phyloP scores from a whole-genome alignment of 2,888 invertebrate species.

The Odontocolon sp. region DNA sequence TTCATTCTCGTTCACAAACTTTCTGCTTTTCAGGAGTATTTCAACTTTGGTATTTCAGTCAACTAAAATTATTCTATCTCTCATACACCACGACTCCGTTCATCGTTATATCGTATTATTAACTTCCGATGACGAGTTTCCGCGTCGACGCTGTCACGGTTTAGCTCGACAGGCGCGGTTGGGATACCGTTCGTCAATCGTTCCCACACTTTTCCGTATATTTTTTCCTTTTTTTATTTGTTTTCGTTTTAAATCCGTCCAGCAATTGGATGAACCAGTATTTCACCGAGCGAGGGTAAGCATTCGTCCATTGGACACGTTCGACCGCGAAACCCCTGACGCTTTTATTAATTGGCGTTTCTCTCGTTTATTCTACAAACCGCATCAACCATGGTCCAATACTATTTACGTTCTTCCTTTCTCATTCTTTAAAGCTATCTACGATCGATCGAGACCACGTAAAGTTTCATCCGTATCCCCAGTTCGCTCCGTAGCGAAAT shows the following conservation, averaged over 20 bases:
- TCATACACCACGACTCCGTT: neutral
- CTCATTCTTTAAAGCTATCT: neutral
- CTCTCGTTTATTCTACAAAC: constrained; percentile 51
- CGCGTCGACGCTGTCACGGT: too few relatives aligned
- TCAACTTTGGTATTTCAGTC: too few relatives aligned
- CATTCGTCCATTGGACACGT: constrained; percentile 40
- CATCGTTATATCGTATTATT: neutral
- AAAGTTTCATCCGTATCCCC: constrained; percentile 22
- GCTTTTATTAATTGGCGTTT: constrained; percentile 58
- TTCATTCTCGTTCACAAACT: too few relatives aligned
- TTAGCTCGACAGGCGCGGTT: neutral
- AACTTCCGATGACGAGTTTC: constrained; percentile 13
- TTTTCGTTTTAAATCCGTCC: constrained; percentile 20
- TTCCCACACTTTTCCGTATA: neutral
- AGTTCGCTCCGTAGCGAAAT: constrained; percentile 29
- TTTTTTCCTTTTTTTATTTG: neutral
- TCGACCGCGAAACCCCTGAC: constrained; percentile 48
- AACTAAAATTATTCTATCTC: too few relatives aligned
- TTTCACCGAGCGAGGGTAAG: constrained; percentile 39
- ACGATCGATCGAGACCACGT: constrained; percentile 12
- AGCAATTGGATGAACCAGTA: constrained; percentile 48
- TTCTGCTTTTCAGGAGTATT: too few relatives aligned
- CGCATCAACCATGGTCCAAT: constrained; percentile 28
- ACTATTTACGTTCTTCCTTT: constrained; percentile 18
- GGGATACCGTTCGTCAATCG: constrained; percentile 26